Percentiles rank a stretch among this genome's conserved stretches.
These are phyloP conservation scores for Eretmochelys imbricata DNA, from an alignment of 2,113 vertebrate genomes.

Conservation along the genomic window DNA sequence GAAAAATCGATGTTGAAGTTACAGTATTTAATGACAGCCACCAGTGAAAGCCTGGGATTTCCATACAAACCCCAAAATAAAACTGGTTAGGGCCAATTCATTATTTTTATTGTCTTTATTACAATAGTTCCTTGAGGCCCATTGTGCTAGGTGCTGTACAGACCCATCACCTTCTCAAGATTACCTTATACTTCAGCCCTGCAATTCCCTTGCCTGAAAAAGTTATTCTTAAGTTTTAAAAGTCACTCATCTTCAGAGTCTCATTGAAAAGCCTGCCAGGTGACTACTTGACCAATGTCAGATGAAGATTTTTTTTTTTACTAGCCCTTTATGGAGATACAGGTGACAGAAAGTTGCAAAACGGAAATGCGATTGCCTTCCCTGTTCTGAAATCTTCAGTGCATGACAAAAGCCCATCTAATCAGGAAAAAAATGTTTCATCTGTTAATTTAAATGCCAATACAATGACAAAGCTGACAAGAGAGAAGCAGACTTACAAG, in stretches of 20 bases:
- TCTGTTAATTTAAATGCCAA: not conserved
- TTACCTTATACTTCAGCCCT: not conserved
- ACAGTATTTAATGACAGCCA: rapidly evolving
- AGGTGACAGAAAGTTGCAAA: not conserved
- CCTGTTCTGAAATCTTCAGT: constrained; percentile 26
- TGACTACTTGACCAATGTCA: not conserved
- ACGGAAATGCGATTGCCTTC: not conserved
- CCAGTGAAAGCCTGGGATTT: no score
- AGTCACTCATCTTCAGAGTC: not conserved
- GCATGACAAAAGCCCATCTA: not conserved
- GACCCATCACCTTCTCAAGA: not conserved
- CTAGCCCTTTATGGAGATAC: not conserved
- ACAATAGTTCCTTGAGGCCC: not conserved
- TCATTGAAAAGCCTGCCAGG: not conserved
- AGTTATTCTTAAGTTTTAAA: not conserved
- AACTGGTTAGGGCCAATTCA: not conserved
- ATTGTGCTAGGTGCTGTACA: no score
- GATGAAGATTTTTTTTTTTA: not conserved
- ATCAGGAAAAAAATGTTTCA: not conserved
- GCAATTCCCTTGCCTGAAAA: not conserved
- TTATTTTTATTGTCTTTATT: not conserved
- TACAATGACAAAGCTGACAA: not conserved
- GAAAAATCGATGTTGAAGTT: rapidly evolving
- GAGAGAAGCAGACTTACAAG: constrained; percentile 13
- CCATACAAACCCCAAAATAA: no score